Conservation (phyloP, 2,797 vertebrate species). For the Sebastes umbrosus region DNA sequence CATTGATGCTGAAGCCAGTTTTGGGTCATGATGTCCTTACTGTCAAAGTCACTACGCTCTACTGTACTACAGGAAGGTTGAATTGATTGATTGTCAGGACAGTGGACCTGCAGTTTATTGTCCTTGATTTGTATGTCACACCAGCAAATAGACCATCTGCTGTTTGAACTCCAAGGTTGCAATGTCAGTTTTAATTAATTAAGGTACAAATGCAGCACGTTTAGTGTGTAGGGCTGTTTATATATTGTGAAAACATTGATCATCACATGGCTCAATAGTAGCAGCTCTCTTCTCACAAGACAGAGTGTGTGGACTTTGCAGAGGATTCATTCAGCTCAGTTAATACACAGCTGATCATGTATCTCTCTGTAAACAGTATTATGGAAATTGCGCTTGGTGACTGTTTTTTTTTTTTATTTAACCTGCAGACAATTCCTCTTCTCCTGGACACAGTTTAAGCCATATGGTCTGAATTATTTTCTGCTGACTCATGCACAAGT, state of each 20-base stretch:
- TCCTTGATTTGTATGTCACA: background rate
- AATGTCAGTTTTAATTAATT: background rate
- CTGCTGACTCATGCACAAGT: slow-evolving; percentile 74
- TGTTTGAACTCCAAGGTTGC: background rate
- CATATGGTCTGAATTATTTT: slow-evolving; percentile 67
- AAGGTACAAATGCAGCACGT: background rate
- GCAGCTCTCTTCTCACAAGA: background rate
- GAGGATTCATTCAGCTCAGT: slow-evolving; percentile 9
- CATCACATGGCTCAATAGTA: background rate
- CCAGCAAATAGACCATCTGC: background rate
- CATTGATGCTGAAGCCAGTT: slow-evolving; percentile 55
- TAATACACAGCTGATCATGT: background rate
- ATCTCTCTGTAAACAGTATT: slow-evolving; percentile 15
- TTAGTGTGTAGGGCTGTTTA: background rate
- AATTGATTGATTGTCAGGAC: slow-evolving; percentile 3
- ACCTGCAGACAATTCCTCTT: slow-evolving; percentile 42
- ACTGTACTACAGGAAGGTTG: slow-evolving; percentile 28
- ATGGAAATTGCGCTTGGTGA: background rate
- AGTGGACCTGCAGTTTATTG: background rate
- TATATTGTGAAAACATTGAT: background rate
- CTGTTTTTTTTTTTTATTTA: slow-evolving; percentile 21
- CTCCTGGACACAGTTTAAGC: slow-evolving; percentile 52
- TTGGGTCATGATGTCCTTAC: slow-evolving; percentile 73
- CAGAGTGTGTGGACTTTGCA: slow-evolving; percentile 11
- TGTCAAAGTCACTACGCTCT: slow-evolving; percentile 66